Evolutionary conservation across 2,113 vertebrate species (phyloP), one percentile per base, ranked within the genome.

Genomic region (Leptobrachium leishanense): DNA sequence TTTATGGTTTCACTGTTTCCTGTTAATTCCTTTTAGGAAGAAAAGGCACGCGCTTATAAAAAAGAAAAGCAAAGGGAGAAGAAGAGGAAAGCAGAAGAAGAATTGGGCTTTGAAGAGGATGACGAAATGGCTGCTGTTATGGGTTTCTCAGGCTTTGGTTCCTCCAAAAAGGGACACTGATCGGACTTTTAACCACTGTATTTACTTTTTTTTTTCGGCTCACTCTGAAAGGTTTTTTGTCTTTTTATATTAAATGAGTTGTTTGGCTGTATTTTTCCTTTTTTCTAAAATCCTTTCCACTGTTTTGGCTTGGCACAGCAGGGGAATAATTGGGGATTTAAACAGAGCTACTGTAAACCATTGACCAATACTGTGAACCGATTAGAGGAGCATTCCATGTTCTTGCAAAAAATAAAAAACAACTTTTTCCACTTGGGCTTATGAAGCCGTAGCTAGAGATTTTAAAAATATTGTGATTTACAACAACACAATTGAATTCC

Each of bases 101-200:
- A 99, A 54, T 85, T 97, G 83, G 93, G 95, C 2, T 94, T 98
- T 20, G 97, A 99, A 88, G 97, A 98, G 54, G 95, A 99, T 1
- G 96, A 98, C 2, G 98, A 99, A 82, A 98, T 99, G 98, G 96
- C 97, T 15, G 98, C 98, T 6, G 95, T 99, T 76, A 99, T 99
- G 98, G 98, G 98, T 13, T 99, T 99, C 88, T 98, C 96, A 44
- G 96, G 97, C 2, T 99, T 99, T 0, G 95, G 97, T 70, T 96
- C 96, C 0, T 94, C 96, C 57, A 99, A 99, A 90, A 99, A 98
- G 90, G 93, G 81, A 84, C 94, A 98, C 90, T 99, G 93, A 98
- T 83, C 57, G 6, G 72, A 54, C 74, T 73, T 71, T 57, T 74
- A 72, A 44, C 5, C 78, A 68, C 20, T 31, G 20, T 31, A 31